Base-by-base conservation (phyloP, 1,140 invertebrate genomes). In the Eumaeus atala region DNA sequence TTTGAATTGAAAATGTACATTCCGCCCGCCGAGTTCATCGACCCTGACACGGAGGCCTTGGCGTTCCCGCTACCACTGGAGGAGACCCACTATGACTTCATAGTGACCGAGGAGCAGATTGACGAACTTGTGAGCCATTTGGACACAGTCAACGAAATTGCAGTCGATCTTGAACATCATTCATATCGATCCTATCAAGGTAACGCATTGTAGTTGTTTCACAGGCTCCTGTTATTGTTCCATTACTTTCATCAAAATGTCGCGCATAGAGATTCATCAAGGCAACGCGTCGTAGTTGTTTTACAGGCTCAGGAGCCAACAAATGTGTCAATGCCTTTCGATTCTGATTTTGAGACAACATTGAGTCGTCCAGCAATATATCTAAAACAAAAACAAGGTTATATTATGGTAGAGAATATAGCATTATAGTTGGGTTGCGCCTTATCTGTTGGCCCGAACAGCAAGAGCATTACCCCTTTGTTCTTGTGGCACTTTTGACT, bases 271-370 rank as follows among this genome's bases (percentile, higher is more conserved):
- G n/a, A n/a, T n/a, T n/a, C n/a, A n/a, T n/a, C n/a, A n/a, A n/a
- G n/a, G n/a, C n/a, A n/a, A n/a, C n/a, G n/a, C n/a, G n/a, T n/a
- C n/a, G n/a, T n/a, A n/a, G n/a, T n/a, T n/a, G n/a, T n/a, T n/a
- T n/a, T n/a, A n/a, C n/a, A n/a, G n/a, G n/a, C n/a, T n/a, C n/a
- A n/a, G n/a, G n/a, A n/a, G 17, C 96, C 95, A 0, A 98, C 95
- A 90, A 98, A 98, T 49, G 93, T 95, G 47, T 94, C 95, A 42
- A 99, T 90, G 3, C 97, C 97, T 85, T 95, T 95, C n/a, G 94
- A 92, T 88, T 98, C 96, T 12, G 90, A 89, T 76, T 93, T 91
- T 52, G 94, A 92, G 2, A 99, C 95, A 21, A 97, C 78, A 69
- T 95, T 94, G 40, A 94, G 89, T 55, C 96, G 90, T 7, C 97